Conservation (phyloP, 1,140 invertebrate species). For the Planococcus citri region DNA sequence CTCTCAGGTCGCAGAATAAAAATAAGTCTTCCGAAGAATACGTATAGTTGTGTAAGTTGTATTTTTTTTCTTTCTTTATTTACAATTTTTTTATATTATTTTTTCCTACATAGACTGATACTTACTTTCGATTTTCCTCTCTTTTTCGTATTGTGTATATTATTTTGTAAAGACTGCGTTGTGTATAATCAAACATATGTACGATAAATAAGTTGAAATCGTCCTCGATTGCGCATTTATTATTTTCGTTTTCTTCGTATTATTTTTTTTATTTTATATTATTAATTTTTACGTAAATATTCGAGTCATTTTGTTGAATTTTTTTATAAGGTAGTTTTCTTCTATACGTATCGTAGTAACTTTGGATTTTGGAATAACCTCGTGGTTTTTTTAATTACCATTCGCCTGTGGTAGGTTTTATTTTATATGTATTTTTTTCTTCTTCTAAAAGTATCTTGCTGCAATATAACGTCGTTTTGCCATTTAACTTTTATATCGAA, state of each 20-base stretch:
- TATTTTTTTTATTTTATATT: no score
- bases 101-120: conserved; percentile 11
- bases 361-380: neutral
- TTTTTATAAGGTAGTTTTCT: neutral
- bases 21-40: conserved; percentile 31
- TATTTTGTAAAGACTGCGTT: neutral
- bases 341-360: neutral
- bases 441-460: neutral
- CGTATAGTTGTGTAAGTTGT: conserved; percentile 23
- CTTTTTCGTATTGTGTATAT: neutral
- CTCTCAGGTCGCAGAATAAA: conserved; percentile 29
- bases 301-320: conserved; percentile 18
- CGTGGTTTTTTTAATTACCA: neutral
- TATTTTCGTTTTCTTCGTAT: neutral
- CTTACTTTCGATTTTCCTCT: neutral
- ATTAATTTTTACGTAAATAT: neutral
- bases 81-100: no score
- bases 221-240: conserved; percentile 1
- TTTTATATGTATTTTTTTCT: neutral
- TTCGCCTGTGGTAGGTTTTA: neutral
- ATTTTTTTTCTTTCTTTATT: neutral
- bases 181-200: conserved; percentile 17
- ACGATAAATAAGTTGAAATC: neutral
- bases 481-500: neutral
- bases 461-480: neutral